Evolutionary conservation across 2,888 invertebrate genomes (phyloP).

Genomic region (Anoplius nigerrimus): DNA sequence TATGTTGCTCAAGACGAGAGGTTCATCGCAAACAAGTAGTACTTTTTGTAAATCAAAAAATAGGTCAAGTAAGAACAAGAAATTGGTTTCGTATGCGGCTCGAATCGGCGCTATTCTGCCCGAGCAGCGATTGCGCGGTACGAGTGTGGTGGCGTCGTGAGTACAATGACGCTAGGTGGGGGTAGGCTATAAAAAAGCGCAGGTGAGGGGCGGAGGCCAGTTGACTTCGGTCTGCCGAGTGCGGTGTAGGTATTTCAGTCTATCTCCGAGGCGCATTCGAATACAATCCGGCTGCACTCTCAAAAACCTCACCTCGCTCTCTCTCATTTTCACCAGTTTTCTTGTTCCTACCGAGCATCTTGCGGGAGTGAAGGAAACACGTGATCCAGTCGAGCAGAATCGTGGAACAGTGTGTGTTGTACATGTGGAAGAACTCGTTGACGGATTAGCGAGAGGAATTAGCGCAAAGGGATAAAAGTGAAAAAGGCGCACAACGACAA

Average conservation of each 20-base stretch:
- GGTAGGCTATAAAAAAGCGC: slow-evolving; percentile 63
- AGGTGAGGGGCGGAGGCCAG: slow-evolving; percentile 73
- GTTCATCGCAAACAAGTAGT: too few relatives aligned
- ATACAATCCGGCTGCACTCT: slow-evolving; percentile 16
- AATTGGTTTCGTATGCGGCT: slow-evolving; percentile 35
- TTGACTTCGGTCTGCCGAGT: slow-evolving; percentile 63
- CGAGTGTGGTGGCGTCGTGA: slow-evolving; percentile 50
- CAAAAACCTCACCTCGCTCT: slow-evolving; percentile 6
- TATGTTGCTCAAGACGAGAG: too few relatives aligned
- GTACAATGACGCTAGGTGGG: slow-evolving; percentile 52
- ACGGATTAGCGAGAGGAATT: too few relatives aligned
- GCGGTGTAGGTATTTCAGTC: background rate
- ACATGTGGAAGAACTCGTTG: slow-evolving; percentile 5
- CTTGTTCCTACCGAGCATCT: too few relatives aligned
- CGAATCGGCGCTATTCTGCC: slow-evolving; percentile 52
- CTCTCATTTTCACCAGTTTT: background rate
- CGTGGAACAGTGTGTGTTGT: slow-evolving; percentile 26
- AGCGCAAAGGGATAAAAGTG: background rate
- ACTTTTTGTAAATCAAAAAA: slow-evolving; percentile 11
- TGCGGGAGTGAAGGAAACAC: slow-evolving; percentile 31
- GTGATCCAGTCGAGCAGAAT: slow-evolving; percentile 19
- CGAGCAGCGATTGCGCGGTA: slow-evolving; percentile 67
- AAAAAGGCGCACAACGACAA: background rate
- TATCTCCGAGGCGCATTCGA: background rate
- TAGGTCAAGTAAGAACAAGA: slow-evolving; percentile 31